Conservation (phyloP, 2,888 invertebrate species). For the Drosophila demipolita region DNA sequence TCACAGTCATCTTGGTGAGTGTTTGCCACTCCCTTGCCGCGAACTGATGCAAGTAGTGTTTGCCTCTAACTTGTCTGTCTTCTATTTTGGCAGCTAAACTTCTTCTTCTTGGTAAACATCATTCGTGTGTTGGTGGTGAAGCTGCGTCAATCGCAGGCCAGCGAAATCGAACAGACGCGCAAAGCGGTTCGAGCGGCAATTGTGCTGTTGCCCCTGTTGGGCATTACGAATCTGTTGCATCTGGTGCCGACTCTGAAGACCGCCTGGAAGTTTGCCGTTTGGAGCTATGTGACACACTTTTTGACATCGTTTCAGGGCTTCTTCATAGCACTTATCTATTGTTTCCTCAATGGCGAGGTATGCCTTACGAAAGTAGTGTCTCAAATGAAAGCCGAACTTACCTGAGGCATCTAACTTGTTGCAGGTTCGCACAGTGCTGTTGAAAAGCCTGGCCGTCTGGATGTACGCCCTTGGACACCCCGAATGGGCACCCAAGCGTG, state of each 20-base stretch:
- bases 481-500: slow-evolving; percentile 84
- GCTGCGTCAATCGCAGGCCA: slow-evolving; percentile 89
- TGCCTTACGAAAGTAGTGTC: slow-evolving; percentile 43
- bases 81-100: slow-evolving; percentile 85
- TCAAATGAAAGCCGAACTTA: background rate
- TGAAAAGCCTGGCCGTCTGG: slow-evolving; percentile 85
- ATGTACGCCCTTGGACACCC: slow-evolving; percentile 85
- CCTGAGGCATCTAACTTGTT: background rate
- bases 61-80: background rate
- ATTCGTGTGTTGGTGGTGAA: slow-evolving; percentile 92
- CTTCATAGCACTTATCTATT: slow-evolving; percentile 92
- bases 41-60: background rate
- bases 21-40: no score
- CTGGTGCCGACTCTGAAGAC: slow-evolving; percentile 90
- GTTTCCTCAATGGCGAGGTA: slow-evolving; percentile 94
- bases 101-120: slow-evolving; percentile 91
- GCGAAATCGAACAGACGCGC: slow-evolving; percentile 91
- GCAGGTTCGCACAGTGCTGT: slow-evolving; percentile 85
- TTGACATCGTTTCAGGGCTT: slow-evolving; percentile 94
- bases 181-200: slow-evolving; percentile 93
- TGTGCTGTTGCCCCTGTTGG: slow-evolving; percentile 91
- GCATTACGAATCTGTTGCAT: slow-evolving; percentile 91
- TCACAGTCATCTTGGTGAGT: slow-evolving; percentile 91
- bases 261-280: slow-evolving; percentile 90
- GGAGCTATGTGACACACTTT: slow-evolving; percentile 92